phyloP scores from a whole-genome alignment of 2,113 vertebrate genomes.

The Onychorhynchus coronatus region DNA sequence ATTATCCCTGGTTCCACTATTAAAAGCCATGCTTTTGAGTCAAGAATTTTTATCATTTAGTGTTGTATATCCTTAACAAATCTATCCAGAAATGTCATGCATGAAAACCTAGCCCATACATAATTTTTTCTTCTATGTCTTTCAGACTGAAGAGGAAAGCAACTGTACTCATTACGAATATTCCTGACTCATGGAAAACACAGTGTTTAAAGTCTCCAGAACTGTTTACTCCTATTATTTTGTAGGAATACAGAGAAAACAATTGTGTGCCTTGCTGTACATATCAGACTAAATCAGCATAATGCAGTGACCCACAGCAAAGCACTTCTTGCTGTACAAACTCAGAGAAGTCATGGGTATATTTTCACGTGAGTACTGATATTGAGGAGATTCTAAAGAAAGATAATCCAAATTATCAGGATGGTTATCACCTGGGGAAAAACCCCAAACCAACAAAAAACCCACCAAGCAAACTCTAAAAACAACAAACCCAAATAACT shows the following conservation, averaged over 20 bases:
- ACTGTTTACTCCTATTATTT: background rate
- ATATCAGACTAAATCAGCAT: background rate
- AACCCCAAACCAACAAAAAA: fast-evolving
- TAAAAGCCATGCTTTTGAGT: background rate
- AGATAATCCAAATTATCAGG: background rate
- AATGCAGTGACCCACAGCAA: background rate
- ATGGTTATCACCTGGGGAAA: background rate
- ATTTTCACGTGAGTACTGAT: background rate
- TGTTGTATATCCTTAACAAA: background rate
- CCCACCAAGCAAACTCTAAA: background rate
- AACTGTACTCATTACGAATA: background rate
- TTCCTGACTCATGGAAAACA: background rate
- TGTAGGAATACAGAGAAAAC: background rate
- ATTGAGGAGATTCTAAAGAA: background rate
- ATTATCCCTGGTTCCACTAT: background rate
- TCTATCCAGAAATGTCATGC: background rate
- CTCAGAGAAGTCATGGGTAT: background rate
- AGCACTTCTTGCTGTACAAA: background rate
- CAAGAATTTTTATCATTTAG: background rate
- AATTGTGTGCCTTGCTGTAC: background rate
- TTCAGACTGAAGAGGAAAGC: background rate
- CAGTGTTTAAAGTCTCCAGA: background rate
- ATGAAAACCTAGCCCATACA: background rate
- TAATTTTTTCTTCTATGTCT: background rate
- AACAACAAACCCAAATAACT: background rate